These are phyloP conservation scores for Myiotriccus ornatus DNA, from an alignment of 2,797 vertebrate species.

Conservation along the genomic window DNA sequence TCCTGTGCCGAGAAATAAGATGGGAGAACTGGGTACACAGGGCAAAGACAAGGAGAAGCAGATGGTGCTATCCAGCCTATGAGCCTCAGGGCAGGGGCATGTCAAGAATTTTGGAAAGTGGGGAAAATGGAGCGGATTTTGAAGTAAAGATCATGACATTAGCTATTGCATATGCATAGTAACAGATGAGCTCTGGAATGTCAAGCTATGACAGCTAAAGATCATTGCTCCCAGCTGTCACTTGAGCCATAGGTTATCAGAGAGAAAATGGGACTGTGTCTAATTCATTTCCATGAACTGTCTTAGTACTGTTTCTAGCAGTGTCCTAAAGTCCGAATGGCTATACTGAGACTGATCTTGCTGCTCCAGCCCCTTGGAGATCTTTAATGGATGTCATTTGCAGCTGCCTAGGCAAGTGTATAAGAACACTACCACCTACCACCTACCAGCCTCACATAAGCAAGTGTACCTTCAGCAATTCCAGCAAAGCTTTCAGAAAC, in stretches of 20 bases:
- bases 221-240: conserved; percentile 2
- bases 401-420: not conserved
- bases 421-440: not conserved
- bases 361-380: not conserved
- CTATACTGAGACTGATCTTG: not conserved
- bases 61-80: not conserved
- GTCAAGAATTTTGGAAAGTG: conserved; percentile 5
- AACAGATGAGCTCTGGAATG: conserved; percentile 12
- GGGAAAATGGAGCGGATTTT: not conserved
- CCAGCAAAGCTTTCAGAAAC: not conserved
- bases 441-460: not conserved
- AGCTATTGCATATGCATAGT: not conserved
- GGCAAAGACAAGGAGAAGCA: conserved; percentile 35
- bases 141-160: not conserved
- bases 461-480: not conserved
- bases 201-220: not conserved
- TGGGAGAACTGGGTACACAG: not conserved
- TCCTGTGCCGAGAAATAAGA: not conserved
- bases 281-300: not conserved
- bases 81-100: not conserved
- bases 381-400: not conserved
- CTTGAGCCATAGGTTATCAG: not conserved
- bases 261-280: not conserved
- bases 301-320: not conserved
- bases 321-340: not conserved